These are phyloP conservation scores for Probaryconus sp. DNA, from an alignment of 1,140 invertebrate species.

Conservation along the genomic window DNA sequence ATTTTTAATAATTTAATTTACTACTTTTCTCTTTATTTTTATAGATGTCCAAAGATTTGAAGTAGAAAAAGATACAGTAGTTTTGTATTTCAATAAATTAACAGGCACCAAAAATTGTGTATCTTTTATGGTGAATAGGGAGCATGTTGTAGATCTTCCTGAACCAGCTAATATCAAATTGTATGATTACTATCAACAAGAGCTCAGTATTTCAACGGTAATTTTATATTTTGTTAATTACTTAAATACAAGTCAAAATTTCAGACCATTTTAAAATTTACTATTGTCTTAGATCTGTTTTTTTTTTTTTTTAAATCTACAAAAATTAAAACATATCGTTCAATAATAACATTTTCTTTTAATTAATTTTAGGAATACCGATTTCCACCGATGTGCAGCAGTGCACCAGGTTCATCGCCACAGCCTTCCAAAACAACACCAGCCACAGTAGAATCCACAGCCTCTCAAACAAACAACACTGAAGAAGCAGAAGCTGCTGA, in stretches of 20 bases:
- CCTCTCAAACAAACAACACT: constrained; percentile 6
- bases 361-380: constrained; percentile 67
- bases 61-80: constrained; percentile 74
- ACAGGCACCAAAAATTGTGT: constrained; percentile 76
- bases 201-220: constrained; percentile 72
- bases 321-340: too few relatives aligned
- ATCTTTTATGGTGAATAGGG: constrained; percentile 76
- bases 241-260: too few relatives aligned
- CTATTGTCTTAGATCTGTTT: neutral
- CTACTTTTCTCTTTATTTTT: constrained; percentile 44
- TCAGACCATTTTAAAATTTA: too few relatives aligned
- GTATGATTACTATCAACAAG: constrained; percentile 85
- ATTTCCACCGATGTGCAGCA: constrained; percentile 67
- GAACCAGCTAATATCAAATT: constrained; percentile 82
- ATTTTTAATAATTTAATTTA: constrained; percentile 3
- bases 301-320: constrained; percentile 13
- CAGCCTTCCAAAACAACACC: constrained; percentile 22
- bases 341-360: too few relatives aligned
- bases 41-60: constrained; percentile 80
- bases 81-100: constrained; percentile 78
- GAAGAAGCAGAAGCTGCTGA: constrained; percentile 24
- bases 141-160: constrained; percentile 74
- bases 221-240: too few relatives aligned
- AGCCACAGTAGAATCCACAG: neutral
- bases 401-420: constrained; percentile 62